Evolutionary conservation across 2,113 vertebrate genomes (phyloP), one percentile per base, ranked within the genome.

Genomic region (Fulmarus glacialis): DNA sequence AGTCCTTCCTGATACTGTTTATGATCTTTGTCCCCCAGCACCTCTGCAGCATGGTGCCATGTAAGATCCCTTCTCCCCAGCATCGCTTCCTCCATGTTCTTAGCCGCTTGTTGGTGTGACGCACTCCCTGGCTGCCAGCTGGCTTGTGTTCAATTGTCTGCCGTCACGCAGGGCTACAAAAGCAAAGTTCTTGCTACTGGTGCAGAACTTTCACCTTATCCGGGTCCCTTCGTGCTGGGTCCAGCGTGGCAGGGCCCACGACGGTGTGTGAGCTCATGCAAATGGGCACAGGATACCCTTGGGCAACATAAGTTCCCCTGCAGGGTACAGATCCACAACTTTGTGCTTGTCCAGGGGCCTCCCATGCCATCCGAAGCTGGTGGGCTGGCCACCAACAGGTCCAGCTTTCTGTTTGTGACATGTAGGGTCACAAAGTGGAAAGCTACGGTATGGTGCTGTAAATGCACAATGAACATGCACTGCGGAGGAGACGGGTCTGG

Each of bases 221-320:
- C 32, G 80, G 7, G 36, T 64, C 36, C 36, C 36, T 79, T 72
- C 0, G 0, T 38, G 29, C 13, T 3, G 2, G 13, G 20, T n/a
- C 72, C 63, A 55, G 63, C 23, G 18, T 0, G 1, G n/a, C 30
- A 27, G 48, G 19, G 29, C 27, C 74, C 24, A 15, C 1, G 1
- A 36, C 3, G 32, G 43, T 21, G 34, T 38, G 13, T n/a, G 16
- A 73, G 43, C 45, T 80, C 29, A 12, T 34, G 38, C 18, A 11
- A 3, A 50, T 42, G 22, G 64, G 72, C 59, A 47, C 52, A 34
- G 59, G 16, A 13, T 72, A 50, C 12, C 19, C 45, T 52, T 30
- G 45, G 52, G 32, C 38, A 73, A 21, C 13, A 52, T 10, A 15
- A 59, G 34, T 43, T 53, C 32, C 45, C 29, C 45, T 55, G 34